Conservation (phyloP, 2,797 vertebrate species). For the Toxotes lorentzi region DNA sequence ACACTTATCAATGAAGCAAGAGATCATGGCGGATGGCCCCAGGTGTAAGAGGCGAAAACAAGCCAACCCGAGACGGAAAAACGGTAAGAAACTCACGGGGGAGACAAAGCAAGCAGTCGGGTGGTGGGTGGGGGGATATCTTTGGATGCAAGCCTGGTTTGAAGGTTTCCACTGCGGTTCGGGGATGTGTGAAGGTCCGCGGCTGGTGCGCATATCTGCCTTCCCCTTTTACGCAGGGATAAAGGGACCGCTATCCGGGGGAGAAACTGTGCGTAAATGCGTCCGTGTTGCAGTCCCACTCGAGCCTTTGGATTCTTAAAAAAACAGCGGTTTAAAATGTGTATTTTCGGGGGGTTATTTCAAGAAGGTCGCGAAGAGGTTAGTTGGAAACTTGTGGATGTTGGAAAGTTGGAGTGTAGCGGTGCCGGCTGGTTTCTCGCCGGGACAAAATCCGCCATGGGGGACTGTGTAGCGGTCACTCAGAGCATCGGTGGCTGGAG, state of each 20-base stretch:
- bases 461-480: slow-evolving; percentile 41
- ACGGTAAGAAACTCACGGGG: slow-evolving; percentile 91
- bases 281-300: background rate
- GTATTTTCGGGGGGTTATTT: slow-evolving; percentile 1
- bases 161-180: slow-evolving; percentile 65
- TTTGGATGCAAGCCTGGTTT: slow-evolving; percentile 49
- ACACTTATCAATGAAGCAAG: slow-evolving; percentile 98
- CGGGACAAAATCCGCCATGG: slow-evolving; percentile 54
- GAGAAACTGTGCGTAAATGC: slow-evolving; percentile 48
- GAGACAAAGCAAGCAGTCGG: slow-evolving; percentile 32
- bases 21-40: slow-evolving; percentile 99
- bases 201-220: slow-evolving; percentile 59
- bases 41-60: slow-evolving; percentile 99
- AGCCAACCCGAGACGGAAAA: slow-evolving; percentile 98
- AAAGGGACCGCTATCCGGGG: slow-evolving; percentile 49
- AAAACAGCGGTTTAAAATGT: slow-evolving; percentile 16
- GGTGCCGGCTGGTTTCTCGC: slow-evolving; percentile 33
- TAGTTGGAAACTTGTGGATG: slow-evolving; percentile 66
- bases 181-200: slow-evolving; percentile 58
- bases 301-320: background rate
- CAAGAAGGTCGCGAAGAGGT: background rate
- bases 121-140: slow-evolving; percentile 23
- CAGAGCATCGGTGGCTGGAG: slow-evolving; percentile 24
- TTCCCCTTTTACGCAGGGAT: slow-evolving; percentile 53
- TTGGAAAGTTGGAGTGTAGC: slow-evolving; percentile 64